Evolutionary conservation across 2,797 vertebrate species (phyloP).

Genomic region (Adelosebastes latens): DNA sequence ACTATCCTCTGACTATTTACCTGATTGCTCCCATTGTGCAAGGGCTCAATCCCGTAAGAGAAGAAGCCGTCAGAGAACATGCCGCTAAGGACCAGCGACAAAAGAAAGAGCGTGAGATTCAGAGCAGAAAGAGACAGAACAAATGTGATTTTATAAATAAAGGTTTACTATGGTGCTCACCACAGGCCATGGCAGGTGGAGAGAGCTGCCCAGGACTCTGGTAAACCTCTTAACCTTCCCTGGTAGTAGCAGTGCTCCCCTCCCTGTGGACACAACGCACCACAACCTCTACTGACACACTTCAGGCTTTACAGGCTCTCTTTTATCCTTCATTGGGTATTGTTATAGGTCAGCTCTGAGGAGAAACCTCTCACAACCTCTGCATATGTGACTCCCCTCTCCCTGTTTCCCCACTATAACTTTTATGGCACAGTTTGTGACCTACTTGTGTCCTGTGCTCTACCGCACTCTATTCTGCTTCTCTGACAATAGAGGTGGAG

Average conservation of each 20-base stretch:
- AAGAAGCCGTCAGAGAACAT: slow-evolving; percentile 79
- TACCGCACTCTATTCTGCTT: slow-evolving; percentile 22
- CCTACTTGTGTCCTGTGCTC: slow-evolving; percentile 62
- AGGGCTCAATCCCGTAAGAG: slow-evolving; percentile 76
- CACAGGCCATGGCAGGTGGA: slow-evolving; percentile 94
- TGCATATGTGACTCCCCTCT: neutral
- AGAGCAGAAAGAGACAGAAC: neutral
- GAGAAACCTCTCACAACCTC: slow-evolving; percentile 18
- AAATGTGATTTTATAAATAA: neutral
- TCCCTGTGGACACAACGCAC: slow-evolving; percentile 80
- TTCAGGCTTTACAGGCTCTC: neutral
- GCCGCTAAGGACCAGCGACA: slow-evolving; percentile 52
- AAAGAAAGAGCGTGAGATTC: neutral
- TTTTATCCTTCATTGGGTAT: slow-evolving; percentile 19
- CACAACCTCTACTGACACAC: slow-evolving; percentile 19
- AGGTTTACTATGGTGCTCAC: slow-evolving; percentile 79
- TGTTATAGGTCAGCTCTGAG: neutral
- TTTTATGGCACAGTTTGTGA: slow-evolving; percentile 54
- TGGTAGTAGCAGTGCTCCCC: slow-evolving; percentile 99
- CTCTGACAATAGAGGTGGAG: slow-evolving; percentile 49
- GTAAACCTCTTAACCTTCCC: slow-evolving; percentile 86
- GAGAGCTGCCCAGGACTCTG: slow-evolving; percentile 89
- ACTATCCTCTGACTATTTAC: slow-evolving; percentile 55
- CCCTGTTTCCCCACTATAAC: neutral
- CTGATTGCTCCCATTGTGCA: slow-evolving; percentile 72